Evolutionary conservation across 2,113 vertebrate genomes (phyloP).

Genomic region (Plectropomus leopardus): DNA sequence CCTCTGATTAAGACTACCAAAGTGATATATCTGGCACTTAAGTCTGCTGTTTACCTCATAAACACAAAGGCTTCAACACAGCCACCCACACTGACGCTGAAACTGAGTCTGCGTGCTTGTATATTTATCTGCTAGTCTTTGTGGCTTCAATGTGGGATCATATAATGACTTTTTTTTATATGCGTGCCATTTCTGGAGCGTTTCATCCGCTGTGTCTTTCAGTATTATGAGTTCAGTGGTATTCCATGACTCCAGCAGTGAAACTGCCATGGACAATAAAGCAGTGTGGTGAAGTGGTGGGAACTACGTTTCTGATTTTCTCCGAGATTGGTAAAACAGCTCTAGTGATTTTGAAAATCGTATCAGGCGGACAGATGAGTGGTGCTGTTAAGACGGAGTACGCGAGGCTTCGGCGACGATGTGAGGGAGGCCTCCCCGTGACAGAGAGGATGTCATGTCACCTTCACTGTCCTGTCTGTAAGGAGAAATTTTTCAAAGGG

Average conservation of each 20-base stretch:
- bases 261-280: constrained; percentile 31
- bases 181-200: constrained; percentile 23
- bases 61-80: constrained; percentile 74
- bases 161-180: constrained; percentile 35
- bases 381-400: constrained; percentile 28
- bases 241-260: constrained; percentile 22
- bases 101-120: constrained; percentile 38
- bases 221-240: constrained; percentile 27
- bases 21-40: constrained; percentile 83
- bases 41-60: constrained; percentile 80
- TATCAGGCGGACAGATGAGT: constrained; percentile 33
- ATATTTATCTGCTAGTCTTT: constrained; percentile 43
- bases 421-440: constrained; percentile 1
- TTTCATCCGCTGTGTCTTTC: constrained; percentile 25
- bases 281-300: constrained; percentile 32
- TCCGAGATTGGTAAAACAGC: constrained; percentile 45
- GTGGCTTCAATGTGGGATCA: constrained; percentile 32
- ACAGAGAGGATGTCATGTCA: constrained; percentile 28
- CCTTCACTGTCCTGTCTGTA: constrained; percentile 41
- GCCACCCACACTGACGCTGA: constrained; percentile 69
- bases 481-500: constrained; percentile 33
- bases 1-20: constrained; percentile 80
- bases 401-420: neutral
- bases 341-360: constrained; percentile 40
- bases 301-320: constrained; percentile 40